Conservation (phyloP, 2,888 invertebrate genomes). For the Cheilosia grossa region DNA sequence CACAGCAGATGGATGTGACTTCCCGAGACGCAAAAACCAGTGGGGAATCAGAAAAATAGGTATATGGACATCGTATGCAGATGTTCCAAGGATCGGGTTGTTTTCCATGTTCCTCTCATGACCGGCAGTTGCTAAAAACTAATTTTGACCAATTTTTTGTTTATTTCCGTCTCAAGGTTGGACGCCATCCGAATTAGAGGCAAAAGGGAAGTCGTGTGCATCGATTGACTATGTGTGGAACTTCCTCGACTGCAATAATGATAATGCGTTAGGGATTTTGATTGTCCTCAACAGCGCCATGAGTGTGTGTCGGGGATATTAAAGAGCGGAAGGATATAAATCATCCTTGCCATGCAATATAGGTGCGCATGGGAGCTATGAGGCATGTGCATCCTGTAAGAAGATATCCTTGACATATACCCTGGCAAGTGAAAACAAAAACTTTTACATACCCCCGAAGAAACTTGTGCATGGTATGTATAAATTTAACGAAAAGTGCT, state of each 20-base stretch:
- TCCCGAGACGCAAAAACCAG: conserved; percentile 5
- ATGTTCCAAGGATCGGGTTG: conserved; percentile 48
- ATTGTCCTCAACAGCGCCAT: conserved; percentile 39
- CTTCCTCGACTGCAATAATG: conserved; percentile 56
- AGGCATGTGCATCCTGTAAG: conserved; percentile 39
- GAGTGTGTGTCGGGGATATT: conserved; percentile 9
- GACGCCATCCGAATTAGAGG: conserved; percentile 17
- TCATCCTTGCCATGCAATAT: conserved; percentile 56
- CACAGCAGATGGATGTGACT: conserved; percentile 38
- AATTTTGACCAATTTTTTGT: conserved; percentile 34
- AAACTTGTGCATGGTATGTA: conserved; percentile 43
- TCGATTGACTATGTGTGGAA: conserved; percentile 36
- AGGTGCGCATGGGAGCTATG: conserved; percentile 30
- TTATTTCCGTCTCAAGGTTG: not conserved
- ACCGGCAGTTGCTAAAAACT: conserved; percentile 53
- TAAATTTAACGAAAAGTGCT: conserved; percentile 63
- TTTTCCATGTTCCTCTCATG: conserved; percentile 28
- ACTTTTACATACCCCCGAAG: conserved; percentile 33
- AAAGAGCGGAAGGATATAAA: conserved; percentile 59
- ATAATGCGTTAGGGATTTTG: conserved; percentile 56
- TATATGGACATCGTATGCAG: conserved; percentile 47
- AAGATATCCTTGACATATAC: conserved; percentile 55
- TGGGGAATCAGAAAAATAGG: too few relatives aligned
- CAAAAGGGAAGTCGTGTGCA: conserved; percentile 9
- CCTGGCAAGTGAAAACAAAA: conserved; percentile 52